A percentile compares a stretch with the other conserved stretches of the same genome.
phyloP scores from a whole-genome alignment of 2,888 invertebrate species.

The Heliconius cydno region DNA sequence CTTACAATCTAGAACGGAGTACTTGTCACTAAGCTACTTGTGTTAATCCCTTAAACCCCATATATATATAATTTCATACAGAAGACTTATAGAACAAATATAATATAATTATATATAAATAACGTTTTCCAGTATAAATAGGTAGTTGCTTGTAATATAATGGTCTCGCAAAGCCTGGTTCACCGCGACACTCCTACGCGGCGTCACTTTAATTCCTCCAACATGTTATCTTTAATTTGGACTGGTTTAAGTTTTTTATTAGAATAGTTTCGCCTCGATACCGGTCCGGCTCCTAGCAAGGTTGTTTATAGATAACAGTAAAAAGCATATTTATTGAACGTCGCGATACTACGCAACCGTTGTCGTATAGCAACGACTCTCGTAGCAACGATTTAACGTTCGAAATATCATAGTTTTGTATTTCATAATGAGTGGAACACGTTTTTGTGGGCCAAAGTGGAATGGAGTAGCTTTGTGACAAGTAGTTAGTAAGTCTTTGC shows the following conservation, averaged over 20 bases:
- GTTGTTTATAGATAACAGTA: slow-evolving; percentile 80
- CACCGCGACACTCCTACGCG: slow-evolving; percentile 51
- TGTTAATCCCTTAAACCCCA: no score
- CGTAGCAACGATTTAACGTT: slow-evolving; percentile 62
- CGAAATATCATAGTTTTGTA: slow-evolving; percentile 79
- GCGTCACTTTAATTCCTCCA: slow-evolving; percentile 57
- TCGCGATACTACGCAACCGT: slow-evolving; percentile 67
- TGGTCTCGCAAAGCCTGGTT: neutral
- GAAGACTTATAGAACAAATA: no score
- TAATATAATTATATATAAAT: no score
- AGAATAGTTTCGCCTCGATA: slow-evolving; percentile 81
- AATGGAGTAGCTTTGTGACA: slow-evolving; percentile 64
- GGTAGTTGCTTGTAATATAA: neutral
- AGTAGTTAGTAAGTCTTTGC: slow-evolving; percentile 33
- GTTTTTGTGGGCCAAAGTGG: slow-evolving; percentile 67
- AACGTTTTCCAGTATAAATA: neutral
- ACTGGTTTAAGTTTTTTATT: slow-evolving; percentile 80
- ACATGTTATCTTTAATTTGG: slow-evolving; percentile 69
- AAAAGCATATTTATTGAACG: slow-evolving; percentile 75
- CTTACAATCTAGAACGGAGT: neutral
- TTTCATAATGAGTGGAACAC: slow-evolving; percentile 81
- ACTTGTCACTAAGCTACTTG: no score
- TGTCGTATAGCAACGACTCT: slow-evolving; percentile 60
- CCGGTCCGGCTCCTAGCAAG: slow-evolving; percentile 73
- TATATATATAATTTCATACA: no score